phyloP scores from a whole-genome alignment of 1,140 invertebrate species.

The Drosophila leontia region DNA sequence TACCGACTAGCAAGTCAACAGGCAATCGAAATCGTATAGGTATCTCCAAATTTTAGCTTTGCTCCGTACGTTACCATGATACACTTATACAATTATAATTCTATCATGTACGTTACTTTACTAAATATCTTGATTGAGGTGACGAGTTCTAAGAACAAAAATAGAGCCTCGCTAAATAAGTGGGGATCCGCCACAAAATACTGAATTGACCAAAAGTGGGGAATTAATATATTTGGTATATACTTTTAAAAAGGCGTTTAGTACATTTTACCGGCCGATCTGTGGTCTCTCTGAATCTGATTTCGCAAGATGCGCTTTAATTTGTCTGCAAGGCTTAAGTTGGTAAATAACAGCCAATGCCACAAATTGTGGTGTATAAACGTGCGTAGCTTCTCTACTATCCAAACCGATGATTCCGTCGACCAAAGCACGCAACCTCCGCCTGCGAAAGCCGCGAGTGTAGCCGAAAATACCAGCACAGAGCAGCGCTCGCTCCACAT shows the following conservation, averaged over 20 bases:
- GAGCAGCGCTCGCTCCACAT: slow-evolving; percentile 90
- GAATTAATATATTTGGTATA: not conserved
- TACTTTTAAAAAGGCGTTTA: not conserved
- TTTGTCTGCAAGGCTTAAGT: slow-evolving; percentile 49
- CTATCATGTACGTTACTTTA: too few species aligned
- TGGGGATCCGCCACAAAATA: not conserved
- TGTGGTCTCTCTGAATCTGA: not conserved
- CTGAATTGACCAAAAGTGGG: not conserved
- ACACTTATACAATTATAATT: too few species aligned
- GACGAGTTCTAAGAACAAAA: too few species aligned
- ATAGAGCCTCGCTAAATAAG: not conserved
- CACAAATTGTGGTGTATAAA: slow-evolving; percentile 9
- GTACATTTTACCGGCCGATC: not conserved
- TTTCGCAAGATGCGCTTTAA: slow-evolving; percentile 45
- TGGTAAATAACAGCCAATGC: slow-evolving; percentile 43
- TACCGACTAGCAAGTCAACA: too few species aligned
- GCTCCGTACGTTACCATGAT: too few species aligned
- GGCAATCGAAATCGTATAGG: too few species aligned
- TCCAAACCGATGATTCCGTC: slow-evolving; percentile 20
- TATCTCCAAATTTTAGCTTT: too few species aligned
- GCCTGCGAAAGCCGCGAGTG: not conserved
- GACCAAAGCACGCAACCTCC: not conserved
- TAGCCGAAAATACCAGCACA: not conserved
- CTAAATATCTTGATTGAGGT: too few species aligned
- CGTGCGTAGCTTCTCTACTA: slow-evolving; percentile 42